Base-by-base conservation (phyloP, 2,888 invertebrate genomes). In the Zelleria hepariella region DNA sequence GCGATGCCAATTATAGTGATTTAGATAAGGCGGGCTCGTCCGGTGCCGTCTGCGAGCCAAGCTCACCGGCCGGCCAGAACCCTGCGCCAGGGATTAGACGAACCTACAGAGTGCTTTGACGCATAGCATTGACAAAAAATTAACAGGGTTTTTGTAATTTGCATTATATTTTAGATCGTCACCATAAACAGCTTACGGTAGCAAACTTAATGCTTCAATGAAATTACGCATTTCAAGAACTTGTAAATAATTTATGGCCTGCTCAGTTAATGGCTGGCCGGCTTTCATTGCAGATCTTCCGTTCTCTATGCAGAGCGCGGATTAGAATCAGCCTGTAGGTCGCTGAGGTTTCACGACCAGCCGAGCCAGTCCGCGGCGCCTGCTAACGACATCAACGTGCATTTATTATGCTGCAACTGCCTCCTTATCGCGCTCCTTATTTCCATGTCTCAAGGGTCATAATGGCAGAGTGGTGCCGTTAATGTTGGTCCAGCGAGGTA, bases 381-480 rank as follows among this genome's bases (percentile, higher is more conserved):
- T 68, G 68, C 68, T 73, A 75, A 74, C 71, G 70, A 73, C 70
- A 66, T 71, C 68, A 67, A 71, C 56, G 57, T 48, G 70, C 69
- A 71, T 75, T 77, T 72, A 74, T 75, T 73, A 65, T 20, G 20
- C 49, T 52, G 57, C 26, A 42, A 25, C 51, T 25, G 20, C 52
- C 58, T 15, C 59, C 49, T 49, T 21, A 49, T 49, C 5, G 32
- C 25, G 53, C n/a, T 54, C 25, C 53, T 25, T 54, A 54, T 24
- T 54, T 24, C 25, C 10, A 23, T 54, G 53, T 25, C 23, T 25
- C 10, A 25, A 54, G 53, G 53, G 5, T 15, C 25, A 25, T 54
- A 54, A 54, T 54, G n/a, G 53, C 54, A 47, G 47, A 54, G 32
- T 59, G 20, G 10, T 51, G 21, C 51, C 15, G 8, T 20, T 49